Evolutionary conservation across 2,113 vertebrate genomes (phyloP), one percentile per base, ranked within the genome.

Genomic region (Gorsachius goisagi): DNA sequence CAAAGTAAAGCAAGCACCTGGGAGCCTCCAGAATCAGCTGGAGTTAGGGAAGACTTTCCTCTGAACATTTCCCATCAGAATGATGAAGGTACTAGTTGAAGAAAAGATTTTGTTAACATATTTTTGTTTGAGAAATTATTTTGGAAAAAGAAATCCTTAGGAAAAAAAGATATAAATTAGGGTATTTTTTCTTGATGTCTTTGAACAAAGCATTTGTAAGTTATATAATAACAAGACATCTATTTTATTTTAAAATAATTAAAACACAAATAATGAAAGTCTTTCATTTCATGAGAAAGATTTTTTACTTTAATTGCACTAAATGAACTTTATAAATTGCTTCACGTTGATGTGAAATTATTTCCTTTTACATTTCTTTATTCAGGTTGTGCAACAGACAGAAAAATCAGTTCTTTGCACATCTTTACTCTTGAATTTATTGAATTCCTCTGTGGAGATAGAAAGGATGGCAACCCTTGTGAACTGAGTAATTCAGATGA

Each of bases 341-440:
- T 87, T 95, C 73, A 68, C 35, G 44, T 66, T 89, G 73, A 92
- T 17, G 9, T 67, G 76, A 89, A 96, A 89, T 9, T 1, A 89
- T 89, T 93, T 93, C 68, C 52, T 95, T 85, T 77, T 86, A 80
- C 55, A 41, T 95, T 86, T 80, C 35, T 33, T 86, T 77, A 74
- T 86, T 95, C 32, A 20, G 15, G 55, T 78, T 81, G 83, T 88
- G 83, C 94, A 89, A 81, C 64, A 84, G 84, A 72, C 60, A 91
- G 64, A 95, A 95, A 95, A 95, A 93, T 72, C 73, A 82, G 86
- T 68, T 44, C 73, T 82, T 95, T 82, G 66, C 80, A 79, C 44
- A 45, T 87, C 89, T 95, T 93, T 72, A 73, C 35, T 82, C 87
- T 53, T 67, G 62, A 89, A 82, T 94, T 73, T 91, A 91, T 82